Base-by-base conservation (phyloP, 1,140 invertebrate genomes). In the Hyphantria cunea region DNA sequence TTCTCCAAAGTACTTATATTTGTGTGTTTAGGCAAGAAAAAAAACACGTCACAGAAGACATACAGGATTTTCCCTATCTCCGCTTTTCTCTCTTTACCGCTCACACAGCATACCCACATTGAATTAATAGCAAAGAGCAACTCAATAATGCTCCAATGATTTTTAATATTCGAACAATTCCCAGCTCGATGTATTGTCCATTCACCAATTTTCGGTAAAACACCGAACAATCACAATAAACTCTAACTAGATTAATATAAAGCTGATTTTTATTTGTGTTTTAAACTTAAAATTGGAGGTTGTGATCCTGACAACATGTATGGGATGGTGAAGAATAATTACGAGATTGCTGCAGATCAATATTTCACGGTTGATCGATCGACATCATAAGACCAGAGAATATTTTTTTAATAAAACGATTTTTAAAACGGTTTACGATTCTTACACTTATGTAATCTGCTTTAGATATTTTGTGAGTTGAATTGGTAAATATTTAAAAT, bases 131-230 rank as follows among this genome's bases (percentile, higher is more conserved):
- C 70, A 82, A 83, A 83, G 79, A 76, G 74, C 79, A 83, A 83
- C 78, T 83, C 70, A 80, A 85, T 83, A 83, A 85, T 85, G 80
- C 80, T 80, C 72, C 69, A 80, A 80, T 80, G 79, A 85, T 82
- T 85, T 85, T 85, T 85, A 85, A 85, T 85, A 85, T 85, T 80
- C 80, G 77, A 65, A 79, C 79, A 80, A 83, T 83, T 80, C 69
- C 62, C 69, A 54, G 56, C 67, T 52, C 70, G 63, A 72, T 76
- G 76, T 70, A 74, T 78, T 76, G 76, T 78, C 73, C 73, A 68
- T 78, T 78, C 62, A 60, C 66, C 72, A 69, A 74, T 77, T 77
- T 77, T 74, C 58, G 62, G 62, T 47, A 17, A 25, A 34, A 64
- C 33, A 12, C 33, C 13, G 14, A 42, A 14, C 32, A 54, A 25